Evolutionary conservation across 1,140 invertebrate genomes (phyloP), one percentile per base, ranked within the genome.

Genomic region (Anoplophora glabripennis): DNA sequence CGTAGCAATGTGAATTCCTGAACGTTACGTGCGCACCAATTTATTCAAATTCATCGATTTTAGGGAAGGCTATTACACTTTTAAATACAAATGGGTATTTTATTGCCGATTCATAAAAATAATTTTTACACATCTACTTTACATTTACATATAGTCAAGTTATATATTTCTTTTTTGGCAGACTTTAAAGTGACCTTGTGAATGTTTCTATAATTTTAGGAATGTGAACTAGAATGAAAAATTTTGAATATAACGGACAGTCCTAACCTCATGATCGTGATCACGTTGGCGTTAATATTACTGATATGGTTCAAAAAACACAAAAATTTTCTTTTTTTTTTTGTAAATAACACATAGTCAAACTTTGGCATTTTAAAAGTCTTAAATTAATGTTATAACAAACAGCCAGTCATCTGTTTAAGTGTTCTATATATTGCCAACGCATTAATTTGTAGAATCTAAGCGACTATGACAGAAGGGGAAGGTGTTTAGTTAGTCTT

Each of bases 161-260:
- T 59, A 28, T 28, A 28, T 28, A 28, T 58, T 42, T 46, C 42
- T 53, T 51, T 62, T 61, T 67, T 67, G 65, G 65, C 65, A 67
- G 65, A 67, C 63, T 67, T 67, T 40, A 61, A 59, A 49, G 63
- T 67, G 60, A 67, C 65, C 63, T 65, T 67, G 65, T 67, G 58
- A 67, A 67, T 58, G 65, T 67, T 67, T 52, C 65, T 59, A 59
- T 59, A 62, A 57, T 28, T 28, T 28, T 28, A 28, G 21, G 21
- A 28, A 28, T 28, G 21, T 28, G 21, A 28, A 28, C 21, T 28
- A 28, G 21, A 28, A 28, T 28, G 60, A 57, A 49, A 45, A 48
- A 61, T 61, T 52, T 28, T 28, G 21, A 28, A 51, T 51, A 37
- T 28, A n/a, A 34, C 33, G 33, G 35, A 12, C 35, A 49, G 47